Evolutionary conservation across 2,797 vertebrate genomes (phyloP).

Genomic region (Molossus alvarezi): DNA sequence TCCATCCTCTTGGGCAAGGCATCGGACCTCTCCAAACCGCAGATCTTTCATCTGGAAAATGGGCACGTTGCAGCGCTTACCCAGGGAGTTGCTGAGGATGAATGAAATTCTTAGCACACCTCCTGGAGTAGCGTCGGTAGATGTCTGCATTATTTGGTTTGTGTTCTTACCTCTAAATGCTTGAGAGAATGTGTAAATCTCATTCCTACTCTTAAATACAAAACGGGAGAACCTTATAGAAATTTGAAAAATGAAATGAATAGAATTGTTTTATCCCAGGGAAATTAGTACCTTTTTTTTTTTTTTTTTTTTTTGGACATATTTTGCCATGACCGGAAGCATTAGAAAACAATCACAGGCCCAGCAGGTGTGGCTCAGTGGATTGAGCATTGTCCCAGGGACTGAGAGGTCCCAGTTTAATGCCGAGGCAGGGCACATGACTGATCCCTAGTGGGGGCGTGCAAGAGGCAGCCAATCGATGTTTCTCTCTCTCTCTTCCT

Average conservation of each 20-base stretch:
- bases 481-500: too few species aligned
- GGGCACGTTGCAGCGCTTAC: not conserved
- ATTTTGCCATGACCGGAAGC: not conserved
- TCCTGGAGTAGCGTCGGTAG: not conserved
- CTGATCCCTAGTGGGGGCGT: too few species aligned
- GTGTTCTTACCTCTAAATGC: not conserved
- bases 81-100: not conserved
- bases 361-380: too few species aligned
- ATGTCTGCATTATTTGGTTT: not conserved
- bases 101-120: not conserved
- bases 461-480: too few species aligned
- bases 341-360: conserved; percentile 21
- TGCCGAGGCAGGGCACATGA: too few species aligned
- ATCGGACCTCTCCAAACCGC: not conserved
- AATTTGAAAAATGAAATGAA: not conserved
- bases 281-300: not conserved
- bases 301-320: not conserved
- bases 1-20: not conserved
- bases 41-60: not conserved
- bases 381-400: too few species aligned
- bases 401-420: too few species aligned
- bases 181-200: not conserved
- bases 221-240: not conserved
- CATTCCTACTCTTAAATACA: conserved; percentile 1
- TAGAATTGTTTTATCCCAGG: conserved; percentile 33